Percentiles rank a stretch among this genome's conserved stretches.
These are phyloP conservation scores for Fratercula arctica DNA, from an alignment of 2,797 vertebrate genomes.

Conservation along the genomic window DNA sequence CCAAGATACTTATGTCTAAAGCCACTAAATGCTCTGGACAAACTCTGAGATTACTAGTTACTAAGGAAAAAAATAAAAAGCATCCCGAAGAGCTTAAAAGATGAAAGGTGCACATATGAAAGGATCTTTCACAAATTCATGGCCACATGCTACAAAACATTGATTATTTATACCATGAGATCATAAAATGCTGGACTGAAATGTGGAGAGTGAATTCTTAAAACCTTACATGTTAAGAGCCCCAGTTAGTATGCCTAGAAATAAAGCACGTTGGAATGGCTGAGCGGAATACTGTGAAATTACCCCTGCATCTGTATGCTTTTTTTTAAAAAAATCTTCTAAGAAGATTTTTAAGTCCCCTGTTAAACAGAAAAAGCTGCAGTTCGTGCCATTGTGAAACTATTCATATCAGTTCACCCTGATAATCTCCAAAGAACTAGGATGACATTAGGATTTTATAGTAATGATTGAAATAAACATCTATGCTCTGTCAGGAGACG, in stretches of 20 bases:
- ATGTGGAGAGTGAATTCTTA: neutral
- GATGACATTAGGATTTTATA: neutral
- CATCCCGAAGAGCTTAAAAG: neutral
- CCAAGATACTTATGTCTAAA: neutral
- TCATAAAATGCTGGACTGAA: neutral
- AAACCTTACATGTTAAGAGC: neutral
- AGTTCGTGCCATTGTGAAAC: neutral
- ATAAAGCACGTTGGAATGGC: neutral
- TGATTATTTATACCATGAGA: neutral
- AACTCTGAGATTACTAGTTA: neutral
- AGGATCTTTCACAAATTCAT: neutral
- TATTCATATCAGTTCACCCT: constrained; percentile 10
- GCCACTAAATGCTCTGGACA: neutral
- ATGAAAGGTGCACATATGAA: neutral
- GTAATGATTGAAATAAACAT: constrained; percentile 37
- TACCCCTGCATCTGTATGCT: neutral
- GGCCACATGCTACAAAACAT: neutral
- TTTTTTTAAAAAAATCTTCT: neutral
- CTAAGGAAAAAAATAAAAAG: neutral
- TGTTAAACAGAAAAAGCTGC: neutral
- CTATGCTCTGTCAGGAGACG: neutral
- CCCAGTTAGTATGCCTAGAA: neutral
- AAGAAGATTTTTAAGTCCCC: neutral
- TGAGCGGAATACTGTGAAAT: neutral
- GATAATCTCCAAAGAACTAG: constrained; percentile 1